Evolutionary conservation across 2,113 vertebrate genomes (phyloP).

Genomic region (Cyphomyrus plagiostoma): DNA sequence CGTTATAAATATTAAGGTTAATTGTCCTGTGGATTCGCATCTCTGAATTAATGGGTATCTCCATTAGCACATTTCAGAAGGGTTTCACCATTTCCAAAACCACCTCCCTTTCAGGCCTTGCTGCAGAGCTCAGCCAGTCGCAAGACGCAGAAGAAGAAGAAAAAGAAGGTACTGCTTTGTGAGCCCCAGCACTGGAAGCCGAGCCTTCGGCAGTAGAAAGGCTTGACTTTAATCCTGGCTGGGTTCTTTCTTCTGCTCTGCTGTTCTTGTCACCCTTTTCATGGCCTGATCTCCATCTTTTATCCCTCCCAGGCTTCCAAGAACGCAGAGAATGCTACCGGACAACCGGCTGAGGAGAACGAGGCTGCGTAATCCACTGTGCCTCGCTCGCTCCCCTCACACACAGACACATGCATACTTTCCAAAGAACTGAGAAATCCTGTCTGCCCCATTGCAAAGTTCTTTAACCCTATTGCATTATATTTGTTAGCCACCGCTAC

Average conservation of each 20-base stretch:
- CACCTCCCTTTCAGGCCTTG: conserved; percentile 66
- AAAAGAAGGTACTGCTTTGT: conserved; percentile 86
- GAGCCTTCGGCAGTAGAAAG: background rate
- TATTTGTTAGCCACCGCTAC: background rate
- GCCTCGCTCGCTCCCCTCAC: conserved; percentile 36
- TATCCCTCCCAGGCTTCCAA: conserved; percentile 74
- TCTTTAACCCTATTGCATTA: background rate
- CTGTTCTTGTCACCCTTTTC: background rate
- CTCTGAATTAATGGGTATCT: background rate
- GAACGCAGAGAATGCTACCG: conserved; percentile 83
- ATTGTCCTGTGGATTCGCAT: background rate
- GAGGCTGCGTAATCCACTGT: conserved; percentile 76
- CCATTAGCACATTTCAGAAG: background rate
- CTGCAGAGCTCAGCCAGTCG: conserved; percentile 93
- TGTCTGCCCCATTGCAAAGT: background rate
- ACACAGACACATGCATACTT: conserved; percentile 1
- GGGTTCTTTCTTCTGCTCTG: background rate
- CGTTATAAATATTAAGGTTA: background rate
- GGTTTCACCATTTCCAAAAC: background rate
- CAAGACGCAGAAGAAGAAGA: conserved; percentile 98
- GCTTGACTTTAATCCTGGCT: background rate
- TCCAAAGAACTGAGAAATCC: conserved; percentile 16
- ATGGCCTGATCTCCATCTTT: background rate
- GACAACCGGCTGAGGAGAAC: conserved; percentile 75
- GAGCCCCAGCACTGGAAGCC: background rate